Evolutionary conservation across 2,113 vertebrate species (phyloP).

Genomic region (Phyllostomus discolor): DNA sequence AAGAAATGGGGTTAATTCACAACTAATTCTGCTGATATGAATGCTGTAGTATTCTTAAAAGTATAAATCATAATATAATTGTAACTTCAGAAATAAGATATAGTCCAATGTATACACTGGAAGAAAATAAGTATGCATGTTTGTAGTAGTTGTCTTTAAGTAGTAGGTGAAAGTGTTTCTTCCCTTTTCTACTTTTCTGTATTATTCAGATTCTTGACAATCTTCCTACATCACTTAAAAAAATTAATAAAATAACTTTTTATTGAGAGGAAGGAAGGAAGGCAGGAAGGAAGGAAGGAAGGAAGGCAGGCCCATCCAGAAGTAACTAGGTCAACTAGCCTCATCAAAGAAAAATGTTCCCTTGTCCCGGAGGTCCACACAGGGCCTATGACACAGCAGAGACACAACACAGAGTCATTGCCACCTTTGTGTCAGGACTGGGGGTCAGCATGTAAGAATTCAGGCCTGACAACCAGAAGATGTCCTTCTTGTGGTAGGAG

Average conservation of each 20-base stretch:
- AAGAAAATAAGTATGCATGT: not conserved
- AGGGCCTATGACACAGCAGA: not conserved
- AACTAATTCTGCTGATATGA: not conserved
- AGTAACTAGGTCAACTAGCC: not conserved
- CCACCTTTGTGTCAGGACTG: accelerated
- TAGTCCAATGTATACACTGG: not conserved
- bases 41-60: not conserved
- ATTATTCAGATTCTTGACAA: constrained; percentile 22
- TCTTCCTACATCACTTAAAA: not conserved
- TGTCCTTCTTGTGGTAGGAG: not conserved
- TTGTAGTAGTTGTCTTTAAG: not conserved
- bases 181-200: not conserved
- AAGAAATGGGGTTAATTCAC: not conserved
- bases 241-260: not conserved
- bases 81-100: not conserved
- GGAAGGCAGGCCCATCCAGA: no score
- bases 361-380: not conserved
- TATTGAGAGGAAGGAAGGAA: not conserved
- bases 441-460: not conserved
- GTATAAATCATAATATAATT: not conserved
- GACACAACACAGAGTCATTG: no score
- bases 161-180: not conserved
- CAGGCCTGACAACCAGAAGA: not conserved
- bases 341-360: not conserved
- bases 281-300: no score